These are phyloP conservation scores for Dendrolimus pini DNA, from an alignment of 2,888 invertebrate genomes.

Conservation along the genomic window DNA sequence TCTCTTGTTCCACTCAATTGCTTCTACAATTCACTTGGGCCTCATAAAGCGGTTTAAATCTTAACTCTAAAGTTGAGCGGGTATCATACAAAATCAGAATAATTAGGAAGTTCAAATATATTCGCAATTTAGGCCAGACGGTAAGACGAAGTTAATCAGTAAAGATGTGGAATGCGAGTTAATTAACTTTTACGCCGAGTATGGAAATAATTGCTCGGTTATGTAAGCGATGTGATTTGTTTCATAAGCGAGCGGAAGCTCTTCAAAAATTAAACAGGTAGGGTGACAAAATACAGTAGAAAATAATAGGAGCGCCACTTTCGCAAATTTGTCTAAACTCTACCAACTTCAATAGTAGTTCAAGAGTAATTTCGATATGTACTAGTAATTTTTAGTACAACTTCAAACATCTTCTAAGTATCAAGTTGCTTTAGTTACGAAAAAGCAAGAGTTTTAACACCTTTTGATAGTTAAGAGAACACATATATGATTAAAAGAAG, in stretches of 20 bases:
- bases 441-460: no score
- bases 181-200: slow-evolving; percentile 43
- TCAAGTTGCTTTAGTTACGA: no score
- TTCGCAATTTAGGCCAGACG: slow-evolving; percentile 25
- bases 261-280: no score
- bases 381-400: no score
- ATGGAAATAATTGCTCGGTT: slow-evolving; percentile 39
- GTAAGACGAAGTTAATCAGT: slow-evolving; percentile 41
- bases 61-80: slow-evolving; percentile 4
- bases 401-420: no score
- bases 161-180: slow-evolving; percentile 44
- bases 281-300: no score
- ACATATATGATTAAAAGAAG: no score
- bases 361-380: no score
- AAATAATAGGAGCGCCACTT: no score
- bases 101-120: slow-evolving; percentile 25
- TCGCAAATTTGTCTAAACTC: no score
- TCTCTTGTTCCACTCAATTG: slow-evolving; percentile 15
- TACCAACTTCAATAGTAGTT: no score
- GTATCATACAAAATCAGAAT: slow-evolving; percentile 17
- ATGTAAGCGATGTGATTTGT: slow-evolving; percentile 8
- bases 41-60: slow-evolving; percentile 8
- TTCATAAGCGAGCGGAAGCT: background rate
- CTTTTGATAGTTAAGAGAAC: no score
- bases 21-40: slow-evolving; percentile 1